Evolutionary conservation across 2,888 invertebrate genomes (phyloP).

Genomic region (Monoplex corrugatus): DNA sequence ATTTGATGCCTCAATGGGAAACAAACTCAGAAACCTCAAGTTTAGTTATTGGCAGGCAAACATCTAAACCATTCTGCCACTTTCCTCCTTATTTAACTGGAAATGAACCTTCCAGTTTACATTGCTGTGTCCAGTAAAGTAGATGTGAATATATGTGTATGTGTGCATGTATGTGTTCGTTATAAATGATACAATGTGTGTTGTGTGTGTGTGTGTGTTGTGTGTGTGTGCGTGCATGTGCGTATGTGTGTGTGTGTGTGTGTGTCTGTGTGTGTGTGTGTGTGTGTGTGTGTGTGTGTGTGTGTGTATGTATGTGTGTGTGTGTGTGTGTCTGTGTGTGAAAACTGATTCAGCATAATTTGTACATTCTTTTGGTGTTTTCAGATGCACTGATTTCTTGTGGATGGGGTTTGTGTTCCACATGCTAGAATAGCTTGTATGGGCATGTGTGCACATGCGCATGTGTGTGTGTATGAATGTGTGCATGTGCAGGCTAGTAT

Average conservation of each 20-base stretch:
- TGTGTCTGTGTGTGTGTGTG: not conserved
- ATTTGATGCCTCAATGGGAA: too few relatives aligned
- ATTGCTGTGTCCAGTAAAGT: not conserved
- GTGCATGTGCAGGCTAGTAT: not conserved
- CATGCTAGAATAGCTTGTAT: not conserved
- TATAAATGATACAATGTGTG: not conserved
- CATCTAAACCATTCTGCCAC: too few relatives aligned
- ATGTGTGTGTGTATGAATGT: slow-evolving; percentile 26
- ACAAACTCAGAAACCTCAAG: too few relatives aligned
- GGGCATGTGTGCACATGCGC: not conserved
- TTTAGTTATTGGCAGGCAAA: too few relatives aligned
- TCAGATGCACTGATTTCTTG: not conserved
- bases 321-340: too few relatives aligned
- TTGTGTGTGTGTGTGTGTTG: not conserved
- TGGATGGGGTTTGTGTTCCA: slow-evolving; percentile 20
- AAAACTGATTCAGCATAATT: too few relatives aligned
- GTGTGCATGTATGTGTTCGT: not conserved
- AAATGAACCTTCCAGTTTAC: too few relatives aligned
- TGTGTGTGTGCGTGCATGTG: not conserved
- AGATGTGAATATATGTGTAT: too few relatives aligned
- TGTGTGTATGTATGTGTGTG: too few relatives aligned
- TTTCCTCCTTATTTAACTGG: too few relatives aligned
- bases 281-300: not conserved
- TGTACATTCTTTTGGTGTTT: slow-evolving; percentile 8
- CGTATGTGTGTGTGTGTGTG: not conserved